These are phyloP conservation scores for Heloderma charlesbogerti DNA, from an alignment of 2,113 vertebrate species.

Conservation along the genomic window DNA sequence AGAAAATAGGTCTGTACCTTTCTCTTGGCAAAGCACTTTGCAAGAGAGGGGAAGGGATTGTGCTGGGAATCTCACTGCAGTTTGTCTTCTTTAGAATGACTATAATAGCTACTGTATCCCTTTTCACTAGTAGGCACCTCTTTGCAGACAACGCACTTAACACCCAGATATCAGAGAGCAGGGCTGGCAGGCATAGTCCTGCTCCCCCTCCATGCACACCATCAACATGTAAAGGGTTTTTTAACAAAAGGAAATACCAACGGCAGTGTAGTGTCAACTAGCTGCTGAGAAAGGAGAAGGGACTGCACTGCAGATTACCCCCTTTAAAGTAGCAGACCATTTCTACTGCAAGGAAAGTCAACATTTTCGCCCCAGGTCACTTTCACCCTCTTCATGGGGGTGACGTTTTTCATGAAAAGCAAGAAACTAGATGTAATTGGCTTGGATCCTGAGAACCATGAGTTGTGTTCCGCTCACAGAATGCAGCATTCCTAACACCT, in stretches of 20 bases:
- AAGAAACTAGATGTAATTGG: not conserved
- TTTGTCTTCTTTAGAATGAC: not conserved
- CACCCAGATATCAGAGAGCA: not conserved
- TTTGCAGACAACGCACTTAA: no score
- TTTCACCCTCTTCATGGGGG: not conserved
- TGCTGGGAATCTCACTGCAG: not conserved
- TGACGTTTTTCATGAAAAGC: not conserved
- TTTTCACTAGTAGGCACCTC: not conserved
- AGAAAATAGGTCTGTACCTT: not conserved
- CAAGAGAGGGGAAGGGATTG: not conserved
- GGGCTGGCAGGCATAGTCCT: not conserved
- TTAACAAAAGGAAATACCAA: not conserved
- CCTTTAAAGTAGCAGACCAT: not conserved
- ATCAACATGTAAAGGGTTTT: not conserved
- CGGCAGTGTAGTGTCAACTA: no score
- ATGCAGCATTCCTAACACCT: not conserved
- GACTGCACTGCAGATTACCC: no score
- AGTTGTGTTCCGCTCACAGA: not conserved
- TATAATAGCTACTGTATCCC: not conserved
- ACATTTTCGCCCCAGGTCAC: not conserved
- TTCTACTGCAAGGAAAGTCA: not conserved
- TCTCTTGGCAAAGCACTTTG: not conserved
- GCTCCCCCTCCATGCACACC: no score
- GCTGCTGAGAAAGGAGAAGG: not conserved
- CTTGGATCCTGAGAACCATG: not conserved